Base-by-base conservation (phyloP, 2,113 vertebrate genomes). In the Corydoras sp. region DNA sequence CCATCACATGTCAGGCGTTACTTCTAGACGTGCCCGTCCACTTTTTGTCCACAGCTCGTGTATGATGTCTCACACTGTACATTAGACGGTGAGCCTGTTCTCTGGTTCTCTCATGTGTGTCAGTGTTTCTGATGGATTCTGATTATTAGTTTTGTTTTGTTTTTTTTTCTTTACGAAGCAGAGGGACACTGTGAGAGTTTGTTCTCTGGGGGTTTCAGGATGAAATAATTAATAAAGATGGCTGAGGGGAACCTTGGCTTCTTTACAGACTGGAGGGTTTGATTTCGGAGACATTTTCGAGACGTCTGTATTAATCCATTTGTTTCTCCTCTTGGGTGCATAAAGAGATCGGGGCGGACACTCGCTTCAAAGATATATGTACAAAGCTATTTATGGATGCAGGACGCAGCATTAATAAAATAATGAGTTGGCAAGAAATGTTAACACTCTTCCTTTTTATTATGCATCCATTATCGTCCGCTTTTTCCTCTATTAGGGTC, bases 301-400 rank as follows among this genome's bases (percentile, higher is more conserved):
- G 35, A 55, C 54, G 29, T 58, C 35, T 60, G 56, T 65, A 18
- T 32, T 50, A 24, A 24, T 24, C 18, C 18, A 29, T 65, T 55
- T 67, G 43, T 15, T 32, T 60, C 48, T 60, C 65, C n/a, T 62
- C 56, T 78, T 56, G 67, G 64, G 74, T 76, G 76, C 67, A 43
- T 73, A 67, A 72, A 68, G 15, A 76, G 71, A 67, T 75, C 48
- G 58, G 60, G 50, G 66, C 71, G 73, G 76, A 74, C 77, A 77
- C 66, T 3, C 13, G 68, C 70, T 75, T 78, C 70, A 74, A 77
- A 65, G 74, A 79, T 77, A 71, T 72, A 71, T 66, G 63, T 70
- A 65, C 62, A 51, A 35, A 69, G 9, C 61, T 75, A 77, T 79
- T 75, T 77, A 77, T 77, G 62, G 68, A 69, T 58, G 13, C 59